Evolutionary conservation across 2,113 vertebrate genomes (phyloP), one percentile per base, ranked within the genome.

Genomic region (Pollachius pollachius): DNA sequence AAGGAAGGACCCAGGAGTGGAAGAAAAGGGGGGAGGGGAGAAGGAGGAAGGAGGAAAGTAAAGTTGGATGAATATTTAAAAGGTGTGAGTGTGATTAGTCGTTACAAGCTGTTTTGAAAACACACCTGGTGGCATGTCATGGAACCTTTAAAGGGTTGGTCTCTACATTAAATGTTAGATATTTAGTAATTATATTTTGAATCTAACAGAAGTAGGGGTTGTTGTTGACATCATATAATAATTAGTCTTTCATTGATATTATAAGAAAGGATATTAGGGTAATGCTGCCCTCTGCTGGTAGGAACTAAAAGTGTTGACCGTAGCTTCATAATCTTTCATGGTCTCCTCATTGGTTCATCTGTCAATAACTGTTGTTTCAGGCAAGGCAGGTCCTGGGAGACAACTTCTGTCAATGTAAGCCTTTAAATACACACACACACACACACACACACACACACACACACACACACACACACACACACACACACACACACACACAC

Each of bases 371-470:
- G 30, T 34, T 52, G 62, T 67, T 77, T 21, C 84, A 97, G 95
- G 95, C 95, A 27, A 92, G 94, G 61, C 95, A 97, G 75, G 94
- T 96, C 67, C 92, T 97, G 54, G 91, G 95, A 72, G 95, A 96
- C 83, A 92, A 82, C 88, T 93, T 90, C 81, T 92, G 92, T 76
- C 93, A 92, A 34, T 88, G 95, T 96, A 85, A 95, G 95, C 90
- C 58, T 60, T 2, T 27, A 19, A 3, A 15, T 37, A 19, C 21
- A 21, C 21, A 23, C 11, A 21, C 18, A 21, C 2, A 19, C 21
- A 61, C 59, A 61, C 21, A 23, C 18, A 23, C 59, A 23, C 19
- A 54, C 52, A 54, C 52, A 54, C 52, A 54, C 59, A 60, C 58
- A 60, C 58, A 60, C 58, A 60, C 58, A 60, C 58, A 60, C 19